Conservation (phyloP, 2,797 vertebrate species). For the Leptodactylus fallax region DNA sequence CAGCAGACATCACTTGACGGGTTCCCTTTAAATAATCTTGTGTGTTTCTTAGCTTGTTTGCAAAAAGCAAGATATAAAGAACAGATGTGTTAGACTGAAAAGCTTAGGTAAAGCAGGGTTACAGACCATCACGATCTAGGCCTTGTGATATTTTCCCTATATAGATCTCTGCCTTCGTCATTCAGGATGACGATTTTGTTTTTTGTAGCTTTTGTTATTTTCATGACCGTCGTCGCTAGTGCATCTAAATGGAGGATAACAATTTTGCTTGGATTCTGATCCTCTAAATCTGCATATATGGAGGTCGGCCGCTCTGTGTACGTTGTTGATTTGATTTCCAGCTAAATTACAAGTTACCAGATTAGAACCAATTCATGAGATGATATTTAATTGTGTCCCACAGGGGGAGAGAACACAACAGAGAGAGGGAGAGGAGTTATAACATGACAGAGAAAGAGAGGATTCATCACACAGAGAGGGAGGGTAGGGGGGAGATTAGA, state of each 20-base stretch:
- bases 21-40: too few species aligned
- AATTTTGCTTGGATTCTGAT: constrained; percentile 20
- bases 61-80: background rate
- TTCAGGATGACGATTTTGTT: background rate
- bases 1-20: too few species aligned
- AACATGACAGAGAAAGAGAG: constrained; percentile 33
- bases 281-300: constrained; percentile 46
- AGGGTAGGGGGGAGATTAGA: constrained; percentile 12
- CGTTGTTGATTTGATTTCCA: constrained; percentile 64
- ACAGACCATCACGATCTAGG: background rate
- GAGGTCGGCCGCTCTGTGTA: constrained; percentile 45
- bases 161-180: background rate
- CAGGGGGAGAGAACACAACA: constrained; percentile 47
- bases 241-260: constrained; percentile 33
- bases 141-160: background rate
- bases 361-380: constrained; percentile 60
- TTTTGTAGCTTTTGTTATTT: background rate
- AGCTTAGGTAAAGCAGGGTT: background rate
- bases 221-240: background rate
- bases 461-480: background rate
- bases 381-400: constrained; percentile 65
- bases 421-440: constrained; percentile 7
- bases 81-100: background rate
- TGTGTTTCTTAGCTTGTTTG: background rate
- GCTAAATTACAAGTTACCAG: constrained; percentile 63